Percentiles rank a stretch among this genome's conserved stretches.
Conservation (phyloP, 2,888 invertebrate species). For the Chymomyza amoena region DNA sequence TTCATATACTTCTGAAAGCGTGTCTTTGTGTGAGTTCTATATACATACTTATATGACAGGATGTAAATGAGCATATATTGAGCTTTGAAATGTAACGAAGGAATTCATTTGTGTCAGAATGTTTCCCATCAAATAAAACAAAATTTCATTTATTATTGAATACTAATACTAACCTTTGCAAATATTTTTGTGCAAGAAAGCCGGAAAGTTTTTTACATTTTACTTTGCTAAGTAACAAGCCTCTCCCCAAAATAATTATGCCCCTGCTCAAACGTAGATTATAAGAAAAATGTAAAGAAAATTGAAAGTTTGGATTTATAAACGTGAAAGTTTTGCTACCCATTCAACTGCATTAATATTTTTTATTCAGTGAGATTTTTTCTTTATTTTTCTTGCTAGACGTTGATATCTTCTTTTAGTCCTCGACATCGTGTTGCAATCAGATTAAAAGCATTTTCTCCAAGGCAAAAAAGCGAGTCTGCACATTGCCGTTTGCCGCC, state of each 20-base stretch:
- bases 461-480: not conserved
- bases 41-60: constrained; percentile 43
- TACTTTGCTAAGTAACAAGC: no score
- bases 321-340: constrained; percentile 58
- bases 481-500: not conserved
- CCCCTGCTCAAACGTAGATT: not conserved
- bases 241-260: not conserved
- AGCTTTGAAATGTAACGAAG: not conserved
- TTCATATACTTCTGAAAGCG: constrained; percentile 27
- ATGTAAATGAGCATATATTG: constrained; percentile 48
- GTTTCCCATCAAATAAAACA: not conserved
- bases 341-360: constrained; percentile 65
- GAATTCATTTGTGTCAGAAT: not conserved
- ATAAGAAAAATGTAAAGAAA: constrained; percentile 37
- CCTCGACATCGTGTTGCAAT: constrained; percentile 56
- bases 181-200: no score
- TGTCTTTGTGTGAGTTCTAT: constrained; percentile 35
- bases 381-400: not conserved
- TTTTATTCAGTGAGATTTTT: constrained; percentile 40
- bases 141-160: no score
- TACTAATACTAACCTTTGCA: no score
- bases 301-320: constrained; percentile 74
- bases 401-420: not conserved
- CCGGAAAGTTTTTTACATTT: no score
- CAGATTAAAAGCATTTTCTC: constrained; percentile 69